These are phyloP conservation scores for Laticauda colubrina DNA, from an alignment of 2,113 vertebrate genomes.

Conservation along the genomic window DNA sequence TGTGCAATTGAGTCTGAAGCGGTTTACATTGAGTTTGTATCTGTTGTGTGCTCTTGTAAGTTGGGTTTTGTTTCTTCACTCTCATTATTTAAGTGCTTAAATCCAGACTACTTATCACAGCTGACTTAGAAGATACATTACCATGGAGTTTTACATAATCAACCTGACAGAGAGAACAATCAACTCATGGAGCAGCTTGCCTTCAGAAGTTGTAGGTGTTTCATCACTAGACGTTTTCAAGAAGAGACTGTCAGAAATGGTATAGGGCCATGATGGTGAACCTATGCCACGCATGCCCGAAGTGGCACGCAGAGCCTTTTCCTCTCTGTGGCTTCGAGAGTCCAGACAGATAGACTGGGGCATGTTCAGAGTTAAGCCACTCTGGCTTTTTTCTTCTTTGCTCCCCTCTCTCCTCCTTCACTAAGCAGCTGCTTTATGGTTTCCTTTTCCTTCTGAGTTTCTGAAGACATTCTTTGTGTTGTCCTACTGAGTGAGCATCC, in stretches of 20 bases:
- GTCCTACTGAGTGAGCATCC: neutral
- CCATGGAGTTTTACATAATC: slow-evolving; percentile 18
- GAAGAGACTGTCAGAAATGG: too few species aligned
- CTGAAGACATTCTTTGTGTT: neutral
- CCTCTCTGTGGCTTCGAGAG: too few species aligned
- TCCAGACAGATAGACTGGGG: too few species aligned
- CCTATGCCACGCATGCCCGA: too few species aligned
- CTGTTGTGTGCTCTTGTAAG: slow-evolving; percentile 73
- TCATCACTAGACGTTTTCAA: too few species aligned
- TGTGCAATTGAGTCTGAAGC: too few species aligned
- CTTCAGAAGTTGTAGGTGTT: too few species aligned
- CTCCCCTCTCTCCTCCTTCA: neutral
- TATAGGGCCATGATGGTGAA: too few species aligned
- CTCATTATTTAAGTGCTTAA: neutral
- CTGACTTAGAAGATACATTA: accelerated
- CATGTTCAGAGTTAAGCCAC: neutral
- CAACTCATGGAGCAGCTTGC: too few species aligned
- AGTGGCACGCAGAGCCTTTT: too few species aligned
- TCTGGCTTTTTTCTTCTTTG: neutral
- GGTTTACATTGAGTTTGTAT: too few species aligned
- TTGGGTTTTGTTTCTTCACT: slow-evolving; percentile 12
- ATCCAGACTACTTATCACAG: neutral
- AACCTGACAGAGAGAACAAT: too few species aligned
- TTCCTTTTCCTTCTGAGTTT: neutral
- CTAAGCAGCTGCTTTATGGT: neutral